Evolutionary conservation across 2,888 invertebrate genomes (phyloP).

Genomic region (Lingula anatina): DNA sequence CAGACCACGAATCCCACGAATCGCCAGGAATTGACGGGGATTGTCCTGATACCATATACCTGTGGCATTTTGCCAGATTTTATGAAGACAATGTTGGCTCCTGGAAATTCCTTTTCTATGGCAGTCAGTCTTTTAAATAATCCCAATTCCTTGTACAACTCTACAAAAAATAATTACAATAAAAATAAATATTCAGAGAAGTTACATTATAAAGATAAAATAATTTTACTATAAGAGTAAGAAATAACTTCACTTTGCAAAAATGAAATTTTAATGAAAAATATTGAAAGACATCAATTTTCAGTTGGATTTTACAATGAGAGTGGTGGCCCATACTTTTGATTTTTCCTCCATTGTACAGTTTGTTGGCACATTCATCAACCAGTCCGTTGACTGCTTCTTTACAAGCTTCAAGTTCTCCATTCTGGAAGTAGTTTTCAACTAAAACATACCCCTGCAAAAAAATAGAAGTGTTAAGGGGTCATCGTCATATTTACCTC

Average conservation of each 20-base stretch:
- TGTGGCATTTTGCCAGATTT: too few relatives aligned
- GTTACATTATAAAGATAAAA: too few relatives aligned
- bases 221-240: too few relatives aligned
- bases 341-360: conserved; percentile 36
- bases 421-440: conserved; percentile 30
- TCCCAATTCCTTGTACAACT: neutral
- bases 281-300: too few relatives aligned
- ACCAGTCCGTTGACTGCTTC: conserved; percentile 30
- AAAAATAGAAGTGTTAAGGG: neutral
- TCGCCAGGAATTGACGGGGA: too few relatives aligned
- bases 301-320: too few relatives aligned
- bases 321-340: conserved; percentile 21
- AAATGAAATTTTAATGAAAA: too few relatives aligned
- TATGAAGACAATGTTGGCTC: neutral
- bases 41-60: too few relatives aligned
- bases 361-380: conserved; percentile 32
- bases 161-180: neutral
- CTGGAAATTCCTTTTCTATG: neutral
- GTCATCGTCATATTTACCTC: neutral
- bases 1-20: too few relatives aligned
- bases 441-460: conserved; percentile 40
- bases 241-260: too few relatives aligned
- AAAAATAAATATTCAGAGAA: too few relatives aligned
- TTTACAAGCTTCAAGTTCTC: conserved; percentile 28
- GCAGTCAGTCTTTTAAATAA: neutral